phyloP scores from a whole-genome alignment of 2,113 vertebrate species.

The Ictidomys tridecemlineatus region DNA sequence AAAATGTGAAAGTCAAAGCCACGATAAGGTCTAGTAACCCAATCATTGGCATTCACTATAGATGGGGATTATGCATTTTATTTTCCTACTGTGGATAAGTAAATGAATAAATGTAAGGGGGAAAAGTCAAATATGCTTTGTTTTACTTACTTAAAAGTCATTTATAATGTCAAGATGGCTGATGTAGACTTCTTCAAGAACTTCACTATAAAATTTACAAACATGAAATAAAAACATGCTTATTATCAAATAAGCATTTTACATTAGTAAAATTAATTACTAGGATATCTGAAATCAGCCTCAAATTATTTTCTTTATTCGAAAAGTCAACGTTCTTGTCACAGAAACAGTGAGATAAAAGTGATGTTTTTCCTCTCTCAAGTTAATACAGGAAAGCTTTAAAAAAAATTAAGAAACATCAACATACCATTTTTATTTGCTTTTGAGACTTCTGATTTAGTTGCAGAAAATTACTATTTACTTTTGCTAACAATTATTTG shows the following conservation, averaged over 20 bases:
- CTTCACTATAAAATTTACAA: conserved; percentile 5
- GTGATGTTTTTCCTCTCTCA: neutral
- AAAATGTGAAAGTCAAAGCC: neutral
- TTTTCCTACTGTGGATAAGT: conserved; percentile 9
- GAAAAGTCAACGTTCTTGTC: conserved; percentile 27
- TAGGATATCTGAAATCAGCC: conserved; percentile 5
- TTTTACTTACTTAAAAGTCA: conserved; percentile 24
- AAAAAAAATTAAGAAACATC: conserved; percentile 37
- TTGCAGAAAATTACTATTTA: conserved; percentile 36
- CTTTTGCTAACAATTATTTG: conserved; percentile 26
- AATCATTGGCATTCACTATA: neutral
- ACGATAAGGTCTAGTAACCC: conserved; percentile 4
- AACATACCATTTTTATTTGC: conserved; percentile 42
- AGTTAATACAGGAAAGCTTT: neutral
- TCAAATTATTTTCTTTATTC: conserved; percentile 27
- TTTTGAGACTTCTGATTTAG: neutral
- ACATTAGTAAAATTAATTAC: conserved; percentile 26
- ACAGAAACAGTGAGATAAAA: conserved; percentile 49
- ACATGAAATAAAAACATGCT: conserved; percentile 3
- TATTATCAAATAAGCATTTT: conserved; percentile 21
- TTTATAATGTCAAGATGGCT: conserved; percentile 14
- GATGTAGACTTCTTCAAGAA: neutral
- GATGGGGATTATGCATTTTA: neutral
- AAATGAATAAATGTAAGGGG: conserved; percentile 50
- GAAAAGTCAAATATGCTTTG: neutral